A percentile compares a stretch with the other conserved stretches of the same genome.
Evolutionary conservation across 2,113 vertebrate genomes (phyloP).

Genomic region (Panurus biarmicus): DNA sequence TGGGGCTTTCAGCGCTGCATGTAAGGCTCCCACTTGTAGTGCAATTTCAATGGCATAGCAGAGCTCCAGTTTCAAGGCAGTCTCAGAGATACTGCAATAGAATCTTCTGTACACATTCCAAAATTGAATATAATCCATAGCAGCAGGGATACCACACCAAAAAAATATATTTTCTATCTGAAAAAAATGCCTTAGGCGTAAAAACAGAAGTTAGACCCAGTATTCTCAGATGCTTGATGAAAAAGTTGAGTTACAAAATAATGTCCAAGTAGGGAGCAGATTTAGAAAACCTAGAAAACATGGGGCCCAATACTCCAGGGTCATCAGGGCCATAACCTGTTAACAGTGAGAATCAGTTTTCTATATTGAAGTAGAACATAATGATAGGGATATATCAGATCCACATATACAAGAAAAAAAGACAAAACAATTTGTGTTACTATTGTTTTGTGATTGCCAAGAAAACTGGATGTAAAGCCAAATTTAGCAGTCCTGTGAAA

Average conservation of each 20-base stretch:
- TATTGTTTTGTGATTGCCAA: neutral
- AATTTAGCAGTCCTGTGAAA: neutral
- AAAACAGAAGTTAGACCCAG: neutral
- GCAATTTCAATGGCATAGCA: neutral
- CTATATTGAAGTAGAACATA: neutral
- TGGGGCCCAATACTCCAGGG: neutral
- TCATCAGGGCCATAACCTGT: neutral
- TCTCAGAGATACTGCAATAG: neutral
- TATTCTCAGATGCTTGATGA: neutral
- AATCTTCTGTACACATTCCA: neutral
- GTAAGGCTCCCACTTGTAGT: neutral
- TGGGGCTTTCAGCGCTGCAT: neutral
- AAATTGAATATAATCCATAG: neutral
- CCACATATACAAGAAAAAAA: neutral
- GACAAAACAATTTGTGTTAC: neutral
- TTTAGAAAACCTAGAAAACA: neutral
- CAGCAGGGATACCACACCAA: neutral
- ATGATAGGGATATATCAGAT: neutral
- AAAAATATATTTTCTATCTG: neutral
- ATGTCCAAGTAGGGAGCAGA: neutral
- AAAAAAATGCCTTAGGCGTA: neutral
- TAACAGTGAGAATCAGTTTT: neutral
- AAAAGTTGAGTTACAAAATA: neutral
- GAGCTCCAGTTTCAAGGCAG: neutral
- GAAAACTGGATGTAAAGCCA: neutral